phyloP scores from a whole-genome alignment of 2,113 vertebrate species.

The Ivindomyrus marchei region DNA sequence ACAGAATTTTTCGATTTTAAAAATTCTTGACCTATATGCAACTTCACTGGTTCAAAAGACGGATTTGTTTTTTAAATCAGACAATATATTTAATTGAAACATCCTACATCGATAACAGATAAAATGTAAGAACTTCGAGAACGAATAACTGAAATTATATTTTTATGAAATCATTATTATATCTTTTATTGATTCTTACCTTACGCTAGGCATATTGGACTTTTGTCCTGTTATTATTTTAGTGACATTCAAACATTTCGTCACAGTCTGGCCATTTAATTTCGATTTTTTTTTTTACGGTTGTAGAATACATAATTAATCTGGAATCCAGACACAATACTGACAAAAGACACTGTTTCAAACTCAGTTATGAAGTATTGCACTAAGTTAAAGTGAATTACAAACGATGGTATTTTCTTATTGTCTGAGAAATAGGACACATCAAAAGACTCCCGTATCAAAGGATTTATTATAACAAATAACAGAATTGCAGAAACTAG shows the following conservation, averaged over 20 bases:
- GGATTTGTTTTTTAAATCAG: not conserved
- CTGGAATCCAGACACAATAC: not conserved
- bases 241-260: not conserved
- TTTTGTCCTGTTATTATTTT: not conserved
- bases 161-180: not conserved
- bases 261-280: not conserved
- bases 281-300: not conserved
- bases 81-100: not conserved
- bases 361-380: not conserved
- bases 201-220: not conserved
- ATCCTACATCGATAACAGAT: not conserved
- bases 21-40: not conserved
- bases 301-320: not conserved
- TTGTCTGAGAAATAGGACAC: not conserved
- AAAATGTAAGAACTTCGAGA: not conserved
- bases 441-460: not conserved
- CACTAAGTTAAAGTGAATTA: not conserved
- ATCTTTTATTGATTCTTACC: not conserved
- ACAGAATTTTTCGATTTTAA: not conserved
- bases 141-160: not conserved
- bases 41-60: not conserved
- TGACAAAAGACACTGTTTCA: not conserved
- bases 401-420: not conserved
- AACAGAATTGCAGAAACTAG: not conserved
- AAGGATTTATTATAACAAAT: not conserved